Percentiles rank a stretch among this genome's conserved stretches.
Evolutionary conservation across 2,888 invertebrate genomes (phyloP).

Genomic region (Rhagonycha lutea): DNA sequence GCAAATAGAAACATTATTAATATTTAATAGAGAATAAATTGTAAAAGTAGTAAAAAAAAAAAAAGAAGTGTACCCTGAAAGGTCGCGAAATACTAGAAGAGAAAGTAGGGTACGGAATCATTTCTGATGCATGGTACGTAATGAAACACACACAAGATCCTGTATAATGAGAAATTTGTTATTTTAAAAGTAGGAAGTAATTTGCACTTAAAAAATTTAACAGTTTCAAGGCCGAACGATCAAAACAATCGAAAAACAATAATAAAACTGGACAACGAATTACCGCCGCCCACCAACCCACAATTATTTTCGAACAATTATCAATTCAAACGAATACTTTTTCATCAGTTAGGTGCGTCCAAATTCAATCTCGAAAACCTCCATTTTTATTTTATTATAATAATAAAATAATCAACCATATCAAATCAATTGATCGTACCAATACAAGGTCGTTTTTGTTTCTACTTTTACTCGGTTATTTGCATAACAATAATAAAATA

Average conservation of each 20-base stretch:
- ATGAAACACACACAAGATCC: slow-evolving; percentile 19
- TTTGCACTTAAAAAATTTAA: neutral
- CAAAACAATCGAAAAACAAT: neutral
- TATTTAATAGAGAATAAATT: neutral
- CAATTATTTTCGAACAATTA: neutral
- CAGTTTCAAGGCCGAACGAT: neutral
- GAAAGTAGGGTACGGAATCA: slow-evolving; percentile 36
- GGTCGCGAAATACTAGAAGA: slow-evolving; percentile 35
- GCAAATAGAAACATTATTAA: neutral
- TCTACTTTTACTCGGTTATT: neutral
- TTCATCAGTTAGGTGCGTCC: neutral
- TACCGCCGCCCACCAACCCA: neutral
- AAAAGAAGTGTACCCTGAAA: slow-evolving; percentile 20
- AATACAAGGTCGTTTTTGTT: neutral
- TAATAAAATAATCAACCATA: neutral
- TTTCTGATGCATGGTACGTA: slow-evolving; percentile 25
- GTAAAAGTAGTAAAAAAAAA: neutral
- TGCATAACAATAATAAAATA: neutral
- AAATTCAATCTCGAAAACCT: neutral
- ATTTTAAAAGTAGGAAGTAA: slow-evolving; percentile 11
- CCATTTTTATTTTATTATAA: neutral
- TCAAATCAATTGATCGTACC: neutral
- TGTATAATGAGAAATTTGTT: slow-evolving; percentile 16
- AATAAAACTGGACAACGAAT: neutral
- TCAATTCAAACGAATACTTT: neutral